Evolutionary conservation across 2,888 invertebrate genomes (phyloP).

Genomic region (Cephonodes hylas): DNA sequence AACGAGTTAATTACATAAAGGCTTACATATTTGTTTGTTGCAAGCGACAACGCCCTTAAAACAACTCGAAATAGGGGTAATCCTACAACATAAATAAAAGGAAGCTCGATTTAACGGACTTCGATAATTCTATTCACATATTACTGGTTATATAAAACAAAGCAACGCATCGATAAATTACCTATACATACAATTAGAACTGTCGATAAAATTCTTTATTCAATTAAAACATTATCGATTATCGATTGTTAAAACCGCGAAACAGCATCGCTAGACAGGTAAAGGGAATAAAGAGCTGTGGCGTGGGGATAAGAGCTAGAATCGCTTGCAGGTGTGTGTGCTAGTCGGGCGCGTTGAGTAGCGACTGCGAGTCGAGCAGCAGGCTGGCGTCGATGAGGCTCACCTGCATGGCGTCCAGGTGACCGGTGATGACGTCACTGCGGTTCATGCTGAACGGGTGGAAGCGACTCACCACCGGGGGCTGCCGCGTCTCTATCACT

Average conservation of each 20-base stretch:
- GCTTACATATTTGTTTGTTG: not conserved
- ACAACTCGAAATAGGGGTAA: not conserved
- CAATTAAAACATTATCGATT: too few species aligned
- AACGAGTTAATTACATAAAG: not conserved
- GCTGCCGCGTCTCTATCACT: slow-evolving; percentile 19
- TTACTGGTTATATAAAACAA: not conserved
- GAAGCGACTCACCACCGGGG: slow-evolving; percentile 57
- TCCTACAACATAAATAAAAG: not conserved
- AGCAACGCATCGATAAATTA: not conserved
- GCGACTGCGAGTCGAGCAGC: slow-evolving; percentile 83
- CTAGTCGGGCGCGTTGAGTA: slow-evolving; percentile 5
- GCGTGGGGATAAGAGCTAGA: not conserved
- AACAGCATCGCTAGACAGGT: not conserved
- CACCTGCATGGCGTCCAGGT: slow-evolving; percentile 74
- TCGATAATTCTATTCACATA: too few species aligned
- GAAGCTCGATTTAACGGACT: not conserved
- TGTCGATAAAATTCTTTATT: not conserved
- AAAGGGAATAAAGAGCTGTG: not conserved
- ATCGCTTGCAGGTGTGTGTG: not conserved
- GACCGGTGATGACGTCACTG: slow-evolving; percentile 31
- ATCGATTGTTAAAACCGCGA: not conserved
- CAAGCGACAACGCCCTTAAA: not conserved
- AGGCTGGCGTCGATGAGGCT: slow-evolving; percentile 83
- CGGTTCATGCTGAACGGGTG: slow-evolving; percentile 65
- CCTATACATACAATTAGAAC: not conserved